Base-by-base conservation (phyloP, 2,113 vertebrate species). In the Eulacestoma nigropectus region DNA sequence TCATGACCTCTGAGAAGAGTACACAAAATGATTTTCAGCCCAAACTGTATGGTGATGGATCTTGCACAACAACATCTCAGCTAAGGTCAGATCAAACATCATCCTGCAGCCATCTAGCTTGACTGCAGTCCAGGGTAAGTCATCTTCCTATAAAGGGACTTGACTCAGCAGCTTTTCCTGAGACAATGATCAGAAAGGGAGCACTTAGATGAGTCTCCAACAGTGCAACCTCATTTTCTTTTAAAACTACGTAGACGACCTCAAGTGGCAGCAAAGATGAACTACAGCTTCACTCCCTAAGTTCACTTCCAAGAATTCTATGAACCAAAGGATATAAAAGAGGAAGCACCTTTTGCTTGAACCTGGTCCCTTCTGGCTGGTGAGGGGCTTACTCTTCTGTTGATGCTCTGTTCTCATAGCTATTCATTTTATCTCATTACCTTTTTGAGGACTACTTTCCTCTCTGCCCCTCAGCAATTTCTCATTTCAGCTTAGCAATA, bases 171-270 rank as follows among this genome's bases (percentile, higher is more conserved):
- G 13, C 64, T 86, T 76, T 44, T 46, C 20, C 53, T 53, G 55
- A n/a, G 57, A 42, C 29, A 53, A 37, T 0, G 0, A 50, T n/a
- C 39, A 68, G 41, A 68, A 53, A 73, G 32, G 25, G 21, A 41
- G 10, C 25, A 11, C 19, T 63, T 3, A 1, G 53, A 22, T 3
- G 2, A 74, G 30, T 13, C 46, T 77, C 39, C 1, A 2, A 49
- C 47, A 75, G 30, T 1, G 10, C 93, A 52, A 60, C 6, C 6
- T 42, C 15, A 3, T 22, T 33, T 60, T 33, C 59, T 59, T 32
- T 33, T 20, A 4, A n/a, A 42, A 37, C 7, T 44, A 20, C 0
- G 1, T 1, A 35, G 57, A 42, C 11, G 85, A 70, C 90, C 76
- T 89, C 92, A 3, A 25, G 60, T 6, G 76, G 93, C 68, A 90